Evolutionary conservation across 2,888 invertebrate genomes (phyloP), one percentile per base, ranked within the genome.

Genomic region (Pollenia labialis): DNA sequence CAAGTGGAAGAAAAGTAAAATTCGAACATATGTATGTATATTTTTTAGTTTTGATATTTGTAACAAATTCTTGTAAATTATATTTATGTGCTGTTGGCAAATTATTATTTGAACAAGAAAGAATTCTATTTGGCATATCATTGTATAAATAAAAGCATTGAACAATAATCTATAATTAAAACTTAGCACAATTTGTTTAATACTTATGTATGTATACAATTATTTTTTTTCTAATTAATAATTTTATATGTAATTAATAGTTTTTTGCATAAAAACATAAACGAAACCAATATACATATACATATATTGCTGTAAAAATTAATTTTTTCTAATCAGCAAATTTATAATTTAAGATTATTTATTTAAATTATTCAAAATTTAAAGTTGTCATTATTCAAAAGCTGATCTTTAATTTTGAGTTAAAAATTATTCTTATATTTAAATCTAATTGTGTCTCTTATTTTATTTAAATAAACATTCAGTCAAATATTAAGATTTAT

Each of bases 181-280:
- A 50, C 14, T 42, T 74, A 83, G 86, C 86, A 86, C 86, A 86
- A 86, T 80, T 82, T 64, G 69, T 85, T 69, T 44, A 77, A 48
- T 66, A 18, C 10, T 42, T 52, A 18, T 56, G 44, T 52, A 18
- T 66, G 50, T 69, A 54, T 62, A 76, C 6, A 74, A 58, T 52
- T 74, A 75, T 69, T 50, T 32, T 79, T 82, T 52, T 8, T 68
- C 14, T 68, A 58, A 58, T 68, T 50, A 18, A 12, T 48, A 68
- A 12, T 46, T n/a, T 23, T 2, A 76, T n/a, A 44, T 18, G 12
- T n/a, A 64, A 23, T 11, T 23, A 11, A 52, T 58, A 58, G 12
- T 52, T 69, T 54, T 42, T 44, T 62, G 50, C 18, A 23, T 48
- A 32, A 48, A 54, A 16, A 54, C 11, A 76, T 23, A 64, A 48